Percentiles rank a stretch among this genome's conserved stretches.
phyloP scores from a whole-genome alignment of 2,113 vertebrate species.

The Genyomyrus donnyi region DNA sequence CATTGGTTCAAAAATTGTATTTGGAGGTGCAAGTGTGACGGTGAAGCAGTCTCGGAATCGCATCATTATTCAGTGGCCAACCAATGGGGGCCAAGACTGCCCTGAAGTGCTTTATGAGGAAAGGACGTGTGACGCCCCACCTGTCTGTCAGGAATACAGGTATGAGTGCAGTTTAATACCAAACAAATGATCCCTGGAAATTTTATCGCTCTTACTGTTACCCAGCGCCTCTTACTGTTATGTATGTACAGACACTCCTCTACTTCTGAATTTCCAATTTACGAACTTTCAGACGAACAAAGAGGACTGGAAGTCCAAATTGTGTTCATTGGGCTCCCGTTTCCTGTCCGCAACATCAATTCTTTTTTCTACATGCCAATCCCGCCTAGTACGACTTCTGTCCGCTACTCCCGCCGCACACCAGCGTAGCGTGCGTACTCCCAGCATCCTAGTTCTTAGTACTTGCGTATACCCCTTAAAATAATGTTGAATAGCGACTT shows the following conservation, averaged over 20 bases:
- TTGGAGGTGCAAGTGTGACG: constrained; percentile 59
- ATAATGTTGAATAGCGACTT: no score
- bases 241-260: background rate
- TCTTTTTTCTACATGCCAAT: no score
- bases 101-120: constrained; percentile 80
- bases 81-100: constrained; percentile 88
- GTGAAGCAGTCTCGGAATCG: constrained; percentile 77
- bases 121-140: constrained; percentile 70
- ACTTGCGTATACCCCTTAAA: no score
- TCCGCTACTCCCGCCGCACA: no score
- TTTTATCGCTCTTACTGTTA: background rate
- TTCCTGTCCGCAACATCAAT: no score
- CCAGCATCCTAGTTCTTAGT: no score
- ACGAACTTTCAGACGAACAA: no score
- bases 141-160: constrained; percentile 79
- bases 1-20: background rate
- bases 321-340: no score
- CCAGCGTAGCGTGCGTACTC: no score
- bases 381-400: no score
- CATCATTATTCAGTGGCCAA: constrained; percentile 77
- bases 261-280: no score
- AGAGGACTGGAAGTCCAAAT: no score
- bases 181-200: background rate
- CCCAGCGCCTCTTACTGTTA: background rate
- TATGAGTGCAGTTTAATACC: constrained; percentile 33